phyloP scores from a whole-genome alignment of 2,888 invertebrate species.

The Hermaeophaga mercurialis region DNA sequence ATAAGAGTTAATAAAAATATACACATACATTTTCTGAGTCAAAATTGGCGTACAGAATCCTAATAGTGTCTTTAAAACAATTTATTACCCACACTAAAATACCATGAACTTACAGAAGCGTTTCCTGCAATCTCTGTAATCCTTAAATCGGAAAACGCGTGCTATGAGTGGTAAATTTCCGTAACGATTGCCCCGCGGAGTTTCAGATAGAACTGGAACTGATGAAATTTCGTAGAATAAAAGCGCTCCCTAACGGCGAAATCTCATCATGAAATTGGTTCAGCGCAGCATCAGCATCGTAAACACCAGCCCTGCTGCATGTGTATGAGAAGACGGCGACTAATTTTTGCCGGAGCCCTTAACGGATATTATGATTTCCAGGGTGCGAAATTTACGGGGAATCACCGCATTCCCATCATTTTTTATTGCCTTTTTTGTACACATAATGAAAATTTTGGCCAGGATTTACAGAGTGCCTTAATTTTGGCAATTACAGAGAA shows the following conservation, averaged over 20 bases:
- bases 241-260: slow-evolving; percentile 36
- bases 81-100: no score
- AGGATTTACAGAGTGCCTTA: no score
- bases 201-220: slow-evolving; percentile 25
- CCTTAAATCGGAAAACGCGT: slow-evolving; percentile 17
- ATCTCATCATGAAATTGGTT: slow-evolving; percentile 33
- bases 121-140: no score
- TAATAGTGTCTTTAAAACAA: no score
- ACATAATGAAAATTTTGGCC: not conserved
- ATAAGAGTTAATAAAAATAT: no score
- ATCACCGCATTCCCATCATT: not conserved
- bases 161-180: slow-evolving; percentile 8
- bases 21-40: no score
- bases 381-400: not conserved
- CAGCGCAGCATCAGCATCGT: slow-evolving; percentile 32
- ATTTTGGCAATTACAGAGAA: no score
- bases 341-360: slow-evolving; percentile 19
- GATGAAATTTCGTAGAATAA: slow-evolving; percentile 31
- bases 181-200: slow-evolving; percentile 23
- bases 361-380: slow-evolving; percentile 5
- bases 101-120: no score
- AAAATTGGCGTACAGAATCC: no score
- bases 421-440: not conserved
- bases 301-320: slow-evolving; percentile 9
- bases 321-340: slow-evolving; percentile 14